Evolutionary conservation across 1,140 invertebrate genomes (phyloP).

Genomic region (Periplaneta americana): DNA sequence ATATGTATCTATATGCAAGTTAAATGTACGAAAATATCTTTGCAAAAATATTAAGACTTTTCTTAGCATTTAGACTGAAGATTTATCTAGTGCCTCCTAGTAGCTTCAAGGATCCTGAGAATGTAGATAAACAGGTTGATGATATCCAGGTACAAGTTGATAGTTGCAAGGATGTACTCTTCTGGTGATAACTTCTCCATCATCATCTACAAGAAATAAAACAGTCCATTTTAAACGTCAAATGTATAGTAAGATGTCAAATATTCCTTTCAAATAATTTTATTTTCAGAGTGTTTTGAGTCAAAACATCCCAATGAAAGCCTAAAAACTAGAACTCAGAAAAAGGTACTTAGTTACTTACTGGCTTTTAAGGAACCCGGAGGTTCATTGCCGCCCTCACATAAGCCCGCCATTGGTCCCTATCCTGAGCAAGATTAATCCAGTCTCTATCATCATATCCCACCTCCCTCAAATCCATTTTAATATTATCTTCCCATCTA

Average conservation of each 20-base stretch:
- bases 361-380: no score
- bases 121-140: slow-evolving; percentile 82
- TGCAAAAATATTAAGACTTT: not conserved
- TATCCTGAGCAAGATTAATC: no score
- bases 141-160: slow-evolving; percentile 83
- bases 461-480: no score
- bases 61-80: not conserved
- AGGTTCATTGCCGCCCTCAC: no score
- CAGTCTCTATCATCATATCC: no score
- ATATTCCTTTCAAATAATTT: not conserved
- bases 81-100: slow-evolving; percentile 32
- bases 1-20: not conserved
- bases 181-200: slow-evolving; percentile 66
- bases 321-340: no score
- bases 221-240: not conserved
- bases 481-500: no score
- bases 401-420: no score
- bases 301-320: no score
- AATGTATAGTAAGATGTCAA: slow-evolving; percentile 3
- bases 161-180: slow-evolving; percentile 72
- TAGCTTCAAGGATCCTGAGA: slow-evolving; percentile 58
- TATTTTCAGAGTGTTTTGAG: no score
- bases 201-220: slow-evolving; percentile 45
- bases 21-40: not conserved
- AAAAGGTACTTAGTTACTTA: no score